Base-by-base conservation (phyloP, 2,113 vertebrate species). In the Picathartes gymnocephalus region DNA sequence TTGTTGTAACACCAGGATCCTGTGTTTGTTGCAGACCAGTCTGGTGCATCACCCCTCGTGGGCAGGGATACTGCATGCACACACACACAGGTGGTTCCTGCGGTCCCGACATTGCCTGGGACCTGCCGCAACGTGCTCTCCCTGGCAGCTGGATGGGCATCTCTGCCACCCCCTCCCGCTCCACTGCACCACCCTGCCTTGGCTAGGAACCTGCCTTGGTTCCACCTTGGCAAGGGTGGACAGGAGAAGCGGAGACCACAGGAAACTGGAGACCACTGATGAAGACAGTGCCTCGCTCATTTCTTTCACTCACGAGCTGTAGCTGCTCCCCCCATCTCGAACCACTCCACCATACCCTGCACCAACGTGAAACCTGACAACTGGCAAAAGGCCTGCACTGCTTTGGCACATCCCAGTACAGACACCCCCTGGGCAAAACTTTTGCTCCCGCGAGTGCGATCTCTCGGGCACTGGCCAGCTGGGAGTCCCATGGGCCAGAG, bases 401-500 rank as follows among this genome's bases (percentile, higher is more conserved):
- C 31, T 37, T 33, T 1, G 11, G 40, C 27, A 35, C 21, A 10
- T 4, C 5, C 33, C n/a, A 13, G 47, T 0, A 10, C 57, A 31
- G 24, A 44, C 4, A 17, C 1, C 17, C 45, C 15, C 15, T 11
- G 25, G 31, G 37, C 54, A 86, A 70, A 65, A 28, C 17, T 35
- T 50, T 4, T 3, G 25, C 40, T 57, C 14, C 24, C 35, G 0
- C 0, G 0, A 79, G 28, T 0, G 2, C 10, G 6, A 53, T 35
- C 30, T 21, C 30, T 6, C 0, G 0, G 37, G 31, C 8, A 7
- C 62, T 69, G 77, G 42, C 54, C 69, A 28, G 6, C 39, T 47
- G 0, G 0, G 12, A 39, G 17, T 54, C 42, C 58, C 62, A 2
- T 0, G 0, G 64, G 42, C 42, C 8, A 13, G 71, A 80, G 44